Conservation (phyloP, 1,140 invertebrate genomes). For the Stegodyphus dumicola region DNA sequence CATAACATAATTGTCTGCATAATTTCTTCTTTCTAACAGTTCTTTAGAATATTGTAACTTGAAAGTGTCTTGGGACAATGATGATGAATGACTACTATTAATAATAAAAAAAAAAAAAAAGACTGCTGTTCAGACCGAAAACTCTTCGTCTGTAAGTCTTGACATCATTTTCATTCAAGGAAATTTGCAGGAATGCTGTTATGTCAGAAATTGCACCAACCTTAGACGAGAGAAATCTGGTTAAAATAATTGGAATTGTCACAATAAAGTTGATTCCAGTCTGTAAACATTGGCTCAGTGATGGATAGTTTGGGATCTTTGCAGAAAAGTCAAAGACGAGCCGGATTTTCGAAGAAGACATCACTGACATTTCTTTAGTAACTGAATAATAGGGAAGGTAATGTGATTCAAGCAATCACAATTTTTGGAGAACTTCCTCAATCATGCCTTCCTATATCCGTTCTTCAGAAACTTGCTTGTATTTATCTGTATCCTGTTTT, state of each 20-base stretch:
- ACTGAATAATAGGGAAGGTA: not conserved
- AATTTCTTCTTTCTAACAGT: constrained; percentile 14
- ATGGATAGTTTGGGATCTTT: constrained; percentile 1
- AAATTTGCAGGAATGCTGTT: constrained; percentile 13
- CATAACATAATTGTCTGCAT: constrained; percentile 14
- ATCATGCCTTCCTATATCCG: not conserved
- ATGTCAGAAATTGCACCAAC: no score
- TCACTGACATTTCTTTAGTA: not conserved
- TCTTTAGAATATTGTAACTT: constrained; percentile 7
- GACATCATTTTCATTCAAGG: not conserved
- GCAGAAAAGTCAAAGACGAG: constrained; percentile 1
- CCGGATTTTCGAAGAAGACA: constrained; percentile 23
- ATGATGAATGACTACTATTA: constrained; percentile 5
- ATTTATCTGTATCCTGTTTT: constrained; percentile 24
- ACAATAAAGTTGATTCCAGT: constrained; percentile 28
- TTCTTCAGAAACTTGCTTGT: constrained; percentile 4
- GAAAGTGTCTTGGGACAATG: not conserved
- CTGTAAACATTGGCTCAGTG: constrained; percentile 12
- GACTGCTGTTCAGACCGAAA: constrained; percentile 5
- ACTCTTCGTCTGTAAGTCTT: no score
- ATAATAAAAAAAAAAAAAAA: no score
- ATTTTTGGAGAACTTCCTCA: not conserved
- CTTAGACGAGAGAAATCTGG: not conserved
- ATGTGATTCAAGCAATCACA: not conserved
- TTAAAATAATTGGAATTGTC: constrained; percentile 26